phyloP scores from a whole-genome alignment of 1,140 invertebrate species.

The Drosophila bipectinata region DNA sequence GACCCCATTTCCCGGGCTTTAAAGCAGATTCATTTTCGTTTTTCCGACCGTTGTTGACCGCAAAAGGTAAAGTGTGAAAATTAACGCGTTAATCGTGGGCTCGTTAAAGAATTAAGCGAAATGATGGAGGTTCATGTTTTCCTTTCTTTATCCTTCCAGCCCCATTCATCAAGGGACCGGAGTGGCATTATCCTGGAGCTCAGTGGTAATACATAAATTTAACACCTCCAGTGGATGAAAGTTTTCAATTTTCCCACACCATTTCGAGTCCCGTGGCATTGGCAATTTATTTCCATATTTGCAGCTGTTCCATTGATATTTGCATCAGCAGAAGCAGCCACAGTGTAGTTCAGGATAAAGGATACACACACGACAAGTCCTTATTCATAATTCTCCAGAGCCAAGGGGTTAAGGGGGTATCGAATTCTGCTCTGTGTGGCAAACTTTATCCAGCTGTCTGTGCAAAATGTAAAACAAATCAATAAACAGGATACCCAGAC shows the following conservation, averaged over 20 bases:
- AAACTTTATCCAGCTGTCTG: constrained; percentile 34
- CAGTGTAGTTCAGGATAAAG: constrained; percentile 25
- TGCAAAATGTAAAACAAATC: constrained; percentile 33
- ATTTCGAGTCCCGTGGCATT: constrained; percentile 23
- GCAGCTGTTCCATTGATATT: constrained; percentile 51
- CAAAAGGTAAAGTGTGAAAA: constrained; percentile 20
- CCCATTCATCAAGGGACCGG: constrained; percentile 10
- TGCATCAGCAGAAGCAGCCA: constrained; percentile 31
- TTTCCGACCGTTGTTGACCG: constrained; percentile 8
- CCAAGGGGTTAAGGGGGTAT: constrained; percentile 10
- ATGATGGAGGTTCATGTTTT: constrained; percentile 9
- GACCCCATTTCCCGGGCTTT: constrained; percentile 8
- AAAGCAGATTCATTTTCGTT: constrained; percentile 18
- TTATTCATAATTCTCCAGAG: constrained; percentile 27
- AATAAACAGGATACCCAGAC: constrained; percentile 30
- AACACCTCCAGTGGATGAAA: constrained; percentile 27
- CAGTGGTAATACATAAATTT: constrained; percentile 25
- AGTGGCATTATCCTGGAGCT: constrained; percentile 18
- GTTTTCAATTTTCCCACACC: constrained; percentile 26
- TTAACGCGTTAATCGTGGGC: constrained; percentile 24
- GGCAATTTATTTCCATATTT: constrained; percentile 73
- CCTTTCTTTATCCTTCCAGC: neutral
- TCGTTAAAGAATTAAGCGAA: constrained; percentile 22
- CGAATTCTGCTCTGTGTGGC: constrained; percentile 16
- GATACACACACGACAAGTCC: constrained; percentile 17